phyloP scores from a whole-genome alignment of 2,113 vertebrate genomes.

The Cyphomyrus plagiostoma region DNA sequence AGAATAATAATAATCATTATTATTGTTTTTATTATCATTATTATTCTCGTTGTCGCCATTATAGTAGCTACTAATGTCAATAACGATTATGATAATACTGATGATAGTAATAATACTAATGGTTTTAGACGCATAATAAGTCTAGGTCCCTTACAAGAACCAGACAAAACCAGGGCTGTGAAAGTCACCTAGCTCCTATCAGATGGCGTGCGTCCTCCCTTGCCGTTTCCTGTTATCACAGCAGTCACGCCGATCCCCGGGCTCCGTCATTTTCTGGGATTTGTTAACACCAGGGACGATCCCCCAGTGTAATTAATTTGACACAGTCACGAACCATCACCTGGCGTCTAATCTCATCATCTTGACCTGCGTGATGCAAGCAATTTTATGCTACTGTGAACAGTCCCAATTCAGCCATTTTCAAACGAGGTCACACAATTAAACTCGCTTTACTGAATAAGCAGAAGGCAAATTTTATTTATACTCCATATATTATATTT shows the following conservation, averaged over 20 bases:
- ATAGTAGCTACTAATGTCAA: neutral
- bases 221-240: neutral
- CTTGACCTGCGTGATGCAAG: neutral
- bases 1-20: neutral
- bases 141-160: neutral
- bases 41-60: neutral
- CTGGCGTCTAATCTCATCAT: neutral
- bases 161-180: neutral
- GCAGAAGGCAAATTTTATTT: neutral
- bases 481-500: neutral
- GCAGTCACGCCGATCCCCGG: neutral
- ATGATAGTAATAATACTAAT: neutral
- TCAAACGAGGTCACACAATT: neutral
- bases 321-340: neutral
- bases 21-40: neutral
- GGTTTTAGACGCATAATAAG: neutral
- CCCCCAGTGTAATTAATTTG: neutral
- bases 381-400: neutral
- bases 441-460: neutral
- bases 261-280: neutral
- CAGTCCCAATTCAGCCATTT: neutral
- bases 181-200: neutral
- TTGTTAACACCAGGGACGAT: neutral
- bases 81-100: neutral
- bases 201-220: neutral